phyloP scores from a whole-genome alignment of 2,888 invertebrate species.

The Cryptus viduatorius region DNA sequence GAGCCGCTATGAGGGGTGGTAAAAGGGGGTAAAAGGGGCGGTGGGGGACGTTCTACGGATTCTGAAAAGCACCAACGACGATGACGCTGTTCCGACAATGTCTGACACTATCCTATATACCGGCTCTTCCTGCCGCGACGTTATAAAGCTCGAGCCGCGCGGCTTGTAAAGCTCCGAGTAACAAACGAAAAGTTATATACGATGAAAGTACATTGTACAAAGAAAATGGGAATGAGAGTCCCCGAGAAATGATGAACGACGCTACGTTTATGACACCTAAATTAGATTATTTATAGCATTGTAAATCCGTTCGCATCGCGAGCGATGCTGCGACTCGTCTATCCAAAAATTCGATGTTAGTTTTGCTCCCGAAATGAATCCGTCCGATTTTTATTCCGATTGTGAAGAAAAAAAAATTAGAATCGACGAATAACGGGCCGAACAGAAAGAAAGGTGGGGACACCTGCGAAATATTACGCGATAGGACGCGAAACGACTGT shows the following conservation, averaged over 20 bases:
- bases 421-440: too few species aligned
- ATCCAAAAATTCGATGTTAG: too few species aligned
- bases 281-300: conserved; percentile 46
- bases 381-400: too few species aligned
- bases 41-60: conserved; percentile 27
- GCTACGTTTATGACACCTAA: conserved; percentile 47
- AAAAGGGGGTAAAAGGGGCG: background rate
- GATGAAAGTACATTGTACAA: conserved; percentile 50
- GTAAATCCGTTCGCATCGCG: too few species aligned
- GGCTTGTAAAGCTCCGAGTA: conserved; percentile 46
- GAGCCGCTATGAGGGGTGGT: conserved; percentile 4
- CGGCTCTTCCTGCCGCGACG: conserved; percentile 13
- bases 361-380: too few species aligned
- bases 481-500: too few species aligned
- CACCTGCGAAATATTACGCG: too few species aligned
- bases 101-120: conserved; percentile 43
- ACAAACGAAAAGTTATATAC: conserved; percentile 64
- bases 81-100: conserved; percentile 61
- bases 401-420: too few species aligned
- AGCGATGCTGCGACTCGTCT: too few species aligned
- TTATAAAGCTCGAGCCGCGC: conserved; percentile 41
- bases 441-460: too few species aligned
- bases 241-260: conserved; percentile 40
- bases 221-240: conserved; percentile 26
- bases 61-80: conserved; percentile 41